Base-by-base conservation (phyloP, 2,113 vertebrate genomes). In the Eolophus roseicapilla region DNA sequence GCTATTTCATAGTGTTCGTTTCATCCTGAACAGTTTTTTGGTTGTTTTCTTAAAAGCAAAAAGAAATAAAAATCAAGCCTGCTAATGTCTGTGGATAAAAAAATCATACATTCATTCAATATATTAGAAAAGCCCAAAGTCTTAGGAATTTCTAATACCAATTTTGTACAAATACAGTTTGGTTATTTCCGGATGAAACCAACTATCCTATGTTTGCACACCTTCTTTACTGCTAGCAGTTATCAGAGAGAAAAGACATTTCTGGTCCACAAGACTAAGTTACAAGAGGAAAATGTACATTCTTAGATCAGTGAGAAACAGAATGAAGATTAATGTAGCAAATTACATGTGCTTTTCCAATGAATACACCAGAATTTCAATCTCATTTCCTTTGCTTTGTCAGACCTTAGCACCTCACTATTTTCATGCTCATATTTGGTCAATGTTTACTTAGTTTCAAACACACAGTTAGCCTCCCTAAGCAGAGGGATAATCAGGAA, bases 351-450 rank as follows among this genome's bases (percentile, higher is more conserved):
- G 27, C 29, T 94, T 86, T 75, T 43, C 67, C 83, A 93, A 77
- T 10, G 37, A 93, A 83, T 2, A 78, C 17, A 86, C 47, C 25
- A 79, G 17, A 43, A 83, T 27, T 35, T 73, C 67, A 78, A 68
- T 47, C 82, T 3, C 3, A 10, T 37, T 92, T 79, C 75, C 57
- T 85, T 43, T n/a, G 46, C 88, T 93, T 81, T 77, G 68, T 74
- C 82, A 90, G 82, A 78, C 74, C 76, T 92, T 55, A 19, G 73
- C 83, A 95, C 64, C 76, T 97, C 82, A 15, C 92, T 95, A 21
- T 88, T 94, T 93, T 93, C 94, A 94, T 83, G 82, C 73, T 93
- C 91, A 63, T 95, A 97, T 95, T 95, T 92, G 92, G 94, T 95
- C 86, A 96, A 86, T 55, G 92, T 92, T 95, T 95, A 97, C 92